A percentile compares a stretch with the other conserved stretches of the same genome.
phyloP scores from a whole-genome alignment of 2,888 invertebrate species.

The Thera britannica region DNA sequence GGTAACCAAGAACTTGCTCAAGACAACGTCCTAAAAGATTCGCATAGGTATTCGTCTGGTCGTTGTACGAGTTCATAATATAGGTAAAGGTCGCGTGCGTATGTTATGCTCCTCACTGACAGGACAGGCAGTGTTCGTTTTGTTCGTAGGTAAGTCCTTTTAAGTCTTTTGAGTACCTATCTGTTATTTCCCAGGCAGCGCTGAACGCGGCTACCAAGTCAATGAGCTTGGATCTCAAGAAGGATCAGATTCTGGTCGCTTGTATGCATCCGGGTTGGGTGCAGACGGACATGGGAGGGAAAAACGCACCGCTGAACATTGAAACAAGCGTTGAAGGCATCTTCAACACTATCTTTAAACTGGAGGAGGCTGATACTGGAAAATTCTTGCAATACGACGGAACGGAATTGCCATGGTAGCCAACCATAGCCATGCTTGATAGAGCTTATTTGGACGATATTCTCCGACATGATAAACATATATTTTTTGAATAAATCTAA shows the following conservation, averaged over 20 bases:
- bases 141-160: no score
- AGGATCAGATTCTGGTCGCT: slow-evolving; percentile 89
- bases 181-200: slow-evolving; percentile 85
- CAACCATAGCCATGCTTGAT: no score
- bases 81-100: no score
- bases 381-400: slow-evolving; percentile 92
- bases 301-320: slow-evolving; percentile 89
- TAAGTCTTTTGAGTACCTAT: background rate
- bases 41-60: background rate
- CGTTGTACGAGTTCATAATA: no score
- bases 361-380: slow-evolving; percentile 89
- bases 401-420: slow-evolving; percentile 88
- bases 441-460: background rate
- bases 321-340: slow-evolving; percentile 88
- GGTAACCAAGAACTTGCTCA: slow-evolving; percentile 71
- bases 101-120: background rate
- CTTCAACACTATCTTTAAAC: slow-evolving; percentile 85
- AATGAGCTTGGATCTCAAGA: slow-evolving; percentile 91
- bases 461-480: no score
- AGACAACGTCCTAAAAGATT: no score
- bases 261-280: slow-evolving; percentile 97
- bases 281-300: slow-evolving; percentile 94
- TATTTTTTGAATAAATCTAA: no score
- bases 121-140: no score
- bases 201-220: slow-evolving; percentile 94